Conservation (phyloP, 2,113 vertebrate genomes). For the Chlorocebus sabaeus region DNA sequence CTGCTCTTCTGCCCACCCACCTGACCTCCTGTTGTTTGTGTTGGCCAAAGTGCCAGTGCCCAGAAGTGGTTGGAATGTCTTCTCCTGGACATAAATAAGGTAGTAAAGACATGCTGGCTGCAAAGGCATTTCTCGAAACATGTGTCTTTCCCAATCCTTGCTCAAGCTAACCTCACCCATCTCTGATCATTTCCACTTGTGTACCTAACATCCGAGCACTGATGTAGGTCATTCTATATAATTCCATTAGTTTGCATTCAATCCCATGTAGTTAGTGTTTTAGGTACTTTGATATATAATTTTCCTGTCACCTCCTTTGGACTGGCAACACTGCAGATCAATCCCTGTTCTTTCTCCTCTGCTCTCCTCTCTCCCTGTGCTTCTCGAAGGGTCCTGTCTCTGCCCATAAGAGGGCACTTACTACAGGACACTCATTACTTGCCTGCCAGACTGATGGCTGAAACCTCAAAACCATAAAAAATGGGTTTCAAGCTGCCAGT, state of each 20-base stretch:
- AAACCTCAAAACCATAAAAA: not conserved
- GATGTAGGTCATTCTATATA: not conserved
- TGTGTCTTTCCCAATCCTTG: slow-evolving; percentile 35
- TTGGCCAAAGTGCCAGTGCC: not conserved
- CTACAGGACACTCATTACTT: not conserved
- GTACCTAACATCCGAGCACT: not conserved
- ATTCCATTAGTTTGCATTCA: not conserved
- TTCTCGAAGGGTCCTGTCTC: not conserved
- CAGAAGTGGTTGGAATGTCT: not conserved
- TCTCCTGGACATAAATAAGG: not conserved
- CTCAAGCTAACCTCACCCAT: not conserved
- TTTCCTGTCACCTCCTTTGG: not conserved
- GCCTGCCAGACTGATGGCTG: not conserved
- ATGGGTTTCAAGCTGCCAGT: not conserved
- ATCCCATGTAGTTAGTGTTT: not conserved
- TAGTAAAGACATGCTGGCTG: not conserved
- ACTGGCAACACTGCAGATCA: not conserved
- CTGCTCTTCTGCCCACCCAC: not conserved
- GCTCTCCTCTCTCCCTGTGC: not conserved
- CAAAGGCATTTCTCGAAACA: slow-evolving; percentile 34
- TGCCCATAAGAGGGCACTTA: not conserved
- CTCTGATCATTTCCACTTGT: not conserved
- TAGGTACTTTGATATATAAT: not conserved
- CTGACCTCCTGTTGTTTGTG: not conserved
- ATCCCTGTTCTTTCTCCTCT: not conserved